Conservation (phyloP, 2,888 invertebrate species). For the Andrena bucephala region DNA sequence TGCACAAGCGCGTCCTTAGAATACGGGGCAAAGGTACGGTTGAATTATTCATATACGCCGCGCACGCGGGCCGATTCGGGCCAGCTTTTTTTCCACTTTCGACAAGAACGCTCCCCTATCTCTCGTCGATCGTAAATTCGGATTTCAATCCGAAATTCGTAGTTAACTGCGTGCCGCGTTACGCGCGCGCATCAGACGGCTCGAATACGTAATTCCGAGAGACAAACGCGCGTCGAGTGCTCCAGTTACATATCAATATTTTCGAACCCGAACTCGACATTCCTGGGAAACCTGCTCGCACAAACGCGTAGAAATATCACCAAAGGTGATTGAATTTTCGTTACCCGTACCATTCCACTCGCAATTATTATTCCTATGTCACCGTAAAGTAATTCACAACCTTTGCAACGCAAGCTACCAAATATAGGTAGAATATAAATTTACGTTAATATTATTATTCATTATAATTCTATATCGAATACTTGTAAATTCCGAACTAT, state of each 20-base stretch:
- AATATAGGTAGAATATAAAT: no score
- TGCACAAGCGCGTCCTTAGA: constrained; percentile 64
- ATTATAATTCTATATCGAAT: no score
- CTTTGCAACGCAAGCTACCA: no score
- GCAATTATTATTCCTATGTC: not conserved
- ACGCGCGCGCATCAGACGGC: constrained; percentile 16
- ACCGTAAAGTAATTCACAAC: not conserved
- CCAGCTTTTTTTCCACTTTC: constrained; percentile 40
- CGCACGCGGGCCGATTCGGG: constrained; percentile 43
- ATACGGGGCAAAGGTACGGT: constrained; percentile 51
- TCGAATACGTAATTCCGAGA: constrained; percentile 19
- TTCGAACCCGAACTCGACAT: not conserved
- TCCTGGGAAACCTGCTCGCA: not conserved
- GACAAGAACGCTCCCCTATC: constrained; percentile 2
- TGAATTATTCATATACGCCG: constrained; percentile 69
- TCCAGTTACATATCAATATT: not conserved
- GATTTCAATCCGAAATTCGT: constrained; percentile 53
- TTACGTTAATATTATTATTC: no score
- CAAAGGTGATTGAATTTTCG: constrained; percentile 8
- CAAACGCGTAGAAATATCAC: not conserved
- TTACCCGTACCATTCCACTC: no score
- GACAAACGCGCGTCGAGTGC: not conserved
- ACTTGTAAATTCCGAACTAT: no score
- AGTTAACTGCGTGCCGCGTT: constrained; percentile 18
- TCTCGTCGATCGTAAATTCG: constrained; percentile 29